These are phyloP conservation scores for Microplitis mediator DNA, from an alignment of 1,140 invertebrate species.

Conservation along the genomic window DNA sequence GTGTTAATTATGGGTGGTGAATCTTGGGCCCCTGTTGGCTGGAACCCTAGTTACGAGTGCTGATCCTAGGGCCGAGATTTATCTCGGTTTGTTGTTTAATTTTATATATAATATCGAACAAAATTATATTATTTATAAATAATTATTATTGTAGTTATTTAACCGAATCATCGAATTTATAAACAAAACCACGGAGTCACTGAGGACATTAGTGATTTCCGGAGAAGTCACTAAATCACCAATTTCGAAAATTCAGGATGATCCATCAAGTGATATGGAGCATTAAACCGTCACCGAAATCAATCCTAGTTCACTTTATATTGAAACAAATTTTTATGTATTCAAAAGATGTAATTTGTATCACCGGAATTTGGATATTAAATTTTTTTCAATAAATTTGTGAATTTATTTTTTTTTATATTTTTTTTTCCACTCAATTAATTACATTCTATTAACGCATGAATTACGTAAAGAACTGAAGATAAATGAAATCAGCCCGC, in stretches of 20 bases:
- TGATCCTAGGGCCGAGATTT: slow-evolving; percentile 61
- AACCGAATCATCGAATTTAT: neutral
- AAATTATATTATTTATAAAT: neutral
- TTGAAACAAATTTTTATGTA: too few species aligned
- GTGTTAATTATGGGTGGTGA: slow-evolving; percentile 52
- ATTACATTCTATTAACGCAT: neutral
- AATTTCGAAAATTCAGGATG: too few species aligned
- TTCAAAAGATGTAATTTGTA: too few species aligned
- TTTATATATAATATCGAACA: neutral
- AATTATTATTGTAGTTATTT: neutral
- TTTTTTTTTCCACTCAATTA: neutral
- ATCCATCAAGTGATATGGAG: too few species aligned
- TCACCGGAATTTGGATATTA: too few species aligned
- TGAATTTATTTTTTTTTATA: neutral
- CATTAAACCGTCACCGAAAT: too few species aligned
- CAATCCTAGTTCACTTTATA: too few species aligned
- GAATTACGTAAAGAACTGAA: slow-evolving; percentile 1
- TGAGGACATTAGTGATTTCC: too few species aligned
- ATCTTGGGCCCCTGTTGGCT: slow-evolving; percentile 57
- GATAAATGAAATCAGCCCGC: neutral
- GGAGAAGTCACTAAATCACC: too few species aligned
- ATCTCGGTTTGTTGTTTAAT: slow-evolving; percentile 47
- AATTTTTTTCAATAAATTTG: too few species aligned
- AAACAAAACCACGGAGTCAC: too few species aligned
- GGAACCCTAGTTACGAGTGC: slow-evolving; percentile 65